Evolutionary conservation across 2,797 vertebrate species (phyloP).

Genomic region (Podarcis siculus): DNA sequence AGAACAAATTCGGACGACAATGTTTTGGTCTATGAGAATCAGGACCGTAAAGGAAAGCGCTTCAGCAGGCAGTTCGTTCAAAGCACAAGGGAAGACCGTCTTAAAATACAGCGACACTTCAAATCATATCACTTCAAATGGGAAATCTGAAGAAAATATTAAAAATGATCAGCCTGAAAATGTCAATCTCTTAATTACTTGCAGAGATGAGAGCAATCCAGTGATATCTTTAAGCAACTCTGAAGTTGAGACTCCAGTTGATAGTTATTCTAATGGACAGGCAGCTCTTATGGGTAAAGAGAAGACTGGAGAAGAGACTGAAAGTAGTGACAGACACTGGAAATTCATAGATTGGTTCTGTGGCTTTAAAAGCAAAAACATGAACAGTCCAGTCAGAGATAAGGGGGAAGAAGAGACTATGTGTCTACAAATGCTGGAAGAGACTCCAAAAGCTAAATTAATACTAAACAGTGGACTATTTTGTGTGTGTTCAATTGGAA

Average conservation of each 20-base stretch:
- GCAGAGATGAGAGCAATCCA: slow-evolving; percentile 82
- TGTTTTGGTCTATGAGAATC: slow-evolving; percentile 88
- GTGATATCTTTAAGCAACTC: slow-evolving; percentile 83
- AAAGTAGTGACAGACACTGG: slow-evolving; percentile 71
- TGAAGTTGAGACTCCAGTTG: slow-evolving; percentile 87
- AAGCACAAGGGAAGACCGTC: slow-evolving; percentile 78
- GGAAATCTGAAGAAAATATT: slow-evolving; percentile 82
- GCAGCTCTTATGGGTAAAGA: slow-evolving; percentile 79
- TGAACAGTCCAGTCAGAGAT: slow-evolving; percentile 77
- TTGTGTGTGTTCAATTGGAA: slow-evolving; percentile 88
- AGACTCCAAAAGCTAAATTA: slow-evolving; percentile 87
- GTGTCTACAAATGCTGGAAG: slow-evolving; percentile 90
- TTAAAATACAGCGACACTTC: slow-evolving; percentile 70
- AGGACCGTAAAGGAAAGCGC: slow-evolving; percentile 66
- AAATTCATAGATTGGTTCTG: slow-evolving; percentile 88
- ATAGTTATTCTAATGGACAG: slow-evolving; percentile 83
- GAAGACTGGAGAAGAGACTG: slow-evolving; percentile 71
- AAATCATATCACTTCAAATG: slow-evolving; percentile 77
- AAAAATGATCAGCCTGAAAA: slow-evolving; percentile 83
- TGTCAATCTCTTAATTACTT: slow-evolving; percentile 86
- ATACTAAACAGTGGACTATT: slow-evolving; percentile 89
- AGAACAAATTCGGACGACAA: slow-evolving; percentile 88
- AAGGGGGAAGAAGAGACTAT: slow-evolving; percentile 80
- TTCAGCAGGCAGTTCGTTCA: slow-evolving; percentile 76
- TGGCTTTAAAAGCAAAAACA: slow-evolving; percentile 83